Base-by-base conservation (phyloP, 2,888 invertebrate species). In the Omphaloscelis lunosa region DNA sequence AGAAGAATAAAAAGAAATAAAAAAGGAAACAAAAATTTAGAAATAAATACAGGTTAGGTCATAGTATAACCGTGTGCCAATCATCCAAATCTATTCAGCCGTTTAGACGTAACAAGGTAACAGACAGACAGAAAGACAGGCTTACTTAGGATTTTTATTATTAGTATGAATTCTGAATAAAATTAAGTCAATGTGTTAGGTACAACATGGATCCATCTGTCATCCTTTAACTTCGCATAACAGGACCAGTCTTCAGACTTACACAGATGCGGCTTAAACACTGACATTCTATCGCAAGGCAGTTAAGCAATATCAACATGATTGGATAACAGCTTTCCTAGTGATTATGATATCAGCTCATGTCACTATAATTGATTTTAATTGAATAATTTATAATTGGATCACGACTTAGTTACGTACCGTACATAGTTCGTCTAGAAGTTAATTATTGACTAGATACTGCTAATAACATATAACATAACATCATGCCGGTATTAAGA, bases 281-380 rank as follows among this genome's bases (percentile, higher is more conserved):
- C 23, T 20, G 11, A 41, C 27, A 65, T 27, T 65, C 45, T 12
- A 45, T 20, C 12, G 7, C 27, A 8, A 39, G 17, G 23, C 41
- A 51, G 17, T 61, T 12, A 41, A 4, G 12, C 8, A 1, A 27
- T 27, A 23, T 29, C 12, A 9, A 34, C 23, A 27, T 61, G 45
- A 70, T 77, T 34, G 45, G 9, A 34, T 61, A 53, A 45, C 17
- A 61, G 53, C 34, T 71, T 62, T 39, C 17, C 5, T 15, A 53
- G 51, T 34, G 9, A 53, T 77, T 61, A 53, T 9, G 7, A 45
- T 69, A 45, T 45, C 23, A 41, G 51, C 59, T 41, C 27, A 45
- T 68, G 61, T 53, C 41, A 27, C 23, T 39, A 9, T 79, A 69
- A 29, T 53, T 17, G 45, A 62, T 53, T 79, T 71, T 80, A 71